Evolutionary conservation across 1,140 invertebrate genomes (phyloP).

Genomic region (Drosophila gunungcola): DNA sequence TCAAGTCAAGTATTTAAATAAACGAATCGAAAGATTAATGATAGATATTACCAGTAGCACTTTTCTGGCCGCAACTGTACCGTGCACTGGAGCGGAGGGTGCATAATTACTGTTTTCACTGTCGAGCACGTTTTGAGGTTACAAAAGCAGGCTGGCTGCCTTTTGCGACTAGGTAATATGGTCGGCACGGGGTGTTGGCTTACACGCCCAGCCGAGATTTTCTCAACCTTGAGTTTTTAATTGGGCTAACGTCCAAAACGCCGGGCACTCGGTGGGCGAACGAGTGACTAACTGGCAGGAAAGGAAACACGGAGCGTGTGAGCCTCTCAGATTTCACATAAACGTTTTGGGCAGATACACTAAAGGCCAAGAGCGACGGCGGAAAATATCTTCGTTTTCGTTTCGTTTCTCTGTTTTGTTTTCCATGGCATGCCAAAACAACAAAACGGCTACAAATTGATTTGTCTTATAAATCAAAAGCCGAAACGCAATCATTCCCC

Average conservation of each 20-base stretch:
- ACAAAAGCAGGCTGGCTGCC: constrained; percentile 37
- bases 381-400: constrained; percentile 13
- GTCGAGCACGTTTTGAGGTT: constrained; percentile 76
- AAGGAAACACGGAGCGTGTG: constrained; percentile 59
- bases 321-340: constrained; percentile 57
- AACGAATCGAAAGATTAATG: background rate
- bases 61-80: constrained; percentile 1
- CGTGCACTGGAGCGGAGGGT: background rate
- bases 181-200: constrained; percentile 39
- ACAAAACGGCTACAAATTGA: constrained; percentile 75
- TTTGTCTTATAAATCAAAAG: constrained; percentile 74
- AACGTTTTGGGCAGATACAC: constrained; percentile 31
- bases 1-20: too few species aligned
- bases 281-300: constrained; percentile 16
- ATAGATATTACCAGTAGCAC: background rate
- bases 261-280: constrained; percentile 17
- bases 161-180: constrained; percentile 19
- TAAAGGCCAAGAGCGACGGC: constrained; percentile 37
- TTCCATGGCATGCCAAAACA: constrained; percentile 46
- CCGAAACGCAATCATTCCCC: constrained; percentile 44
- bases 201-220: constrained; percentile 62
- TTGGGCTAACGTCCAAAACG: constrained; percentile 62
- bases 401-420: constrained; percentile 32
- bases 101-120: constrained; percentile 71
- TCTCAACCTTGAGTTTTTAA: constrained; percentile 78